These are phyloP conservation scores for Nomada goodeniana DNA, from an alignment of 2,888 invertebrate species.

Conservation along the genomic window DNA sequence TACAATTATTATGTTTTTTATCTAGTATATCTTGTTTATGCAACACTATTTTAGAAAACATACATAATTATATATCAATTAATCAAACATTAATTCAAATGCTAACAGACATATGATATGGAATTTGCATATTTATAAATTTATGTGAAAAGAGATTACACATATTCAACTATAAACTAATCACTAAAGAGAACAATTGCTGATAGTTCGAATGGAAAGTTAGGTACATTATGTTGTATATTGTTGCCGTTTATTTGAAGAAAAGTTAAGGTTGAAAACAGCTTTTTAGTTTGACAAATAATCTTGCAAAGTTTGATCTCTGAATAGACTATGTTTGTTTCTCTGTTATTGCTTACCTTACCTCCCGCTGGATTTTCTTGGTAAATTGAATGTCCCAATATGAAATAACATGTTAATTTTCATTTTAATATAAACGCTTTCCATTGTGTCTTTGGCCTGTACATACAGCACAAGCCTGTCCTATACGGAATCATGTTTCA, in stretches of 20 bases:
- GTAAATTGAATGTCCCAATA: slow-evolving; percentile 84
- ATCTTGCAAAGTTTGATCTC: slow-evolving; percentile 76
- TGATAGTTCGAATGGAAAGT: slow-evolving; percentile 32
- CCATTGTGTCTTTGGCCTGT: slow-evolving; percentile 63
- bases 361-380: slow-evolving; percentile 84
- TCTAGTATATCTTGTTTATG: too few species aligned
- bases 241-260: slow-evolving; percentile 41
- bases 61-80: slow-evolving; percentile 14
- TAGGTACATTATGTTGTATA: slow-evolving; percentile 31
- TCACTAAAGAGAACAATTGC: slow-evolving; percentile 21
- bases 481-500: slow-evolving; percentile 82
- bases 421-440: slow-evolving; percentile 65
- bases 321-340: slow-evolving; percentile 83
- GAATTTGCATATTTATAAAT: slow-evolving; percentile 10
- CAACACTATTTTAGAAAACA: slow-evolving; percentile 8
- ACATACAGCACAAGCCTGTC: slow-evolving; percentile 80
- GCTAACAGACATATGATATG: not conserved
- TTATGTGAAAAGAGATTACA: slow-evolving; percentile 20
- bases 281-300: slow-evolving; percentile 62
- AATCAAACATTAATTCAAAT: slow-evolving; percentile 15
- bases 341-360: slow-evolving; percentile 84
- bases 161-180: slow-evolving; percentile 32
- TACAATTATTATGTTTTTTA: not conserved
- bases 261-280: slow-evolving; percentile 49
- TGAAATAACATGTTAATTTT: slow-evolving; percentile 74